Evolutionary conservation across 2,797 vertebrate species (phyloP), one percentile per base, ranked within the genome.

Genomic region (Premnoplex brunnescens): DNA sequence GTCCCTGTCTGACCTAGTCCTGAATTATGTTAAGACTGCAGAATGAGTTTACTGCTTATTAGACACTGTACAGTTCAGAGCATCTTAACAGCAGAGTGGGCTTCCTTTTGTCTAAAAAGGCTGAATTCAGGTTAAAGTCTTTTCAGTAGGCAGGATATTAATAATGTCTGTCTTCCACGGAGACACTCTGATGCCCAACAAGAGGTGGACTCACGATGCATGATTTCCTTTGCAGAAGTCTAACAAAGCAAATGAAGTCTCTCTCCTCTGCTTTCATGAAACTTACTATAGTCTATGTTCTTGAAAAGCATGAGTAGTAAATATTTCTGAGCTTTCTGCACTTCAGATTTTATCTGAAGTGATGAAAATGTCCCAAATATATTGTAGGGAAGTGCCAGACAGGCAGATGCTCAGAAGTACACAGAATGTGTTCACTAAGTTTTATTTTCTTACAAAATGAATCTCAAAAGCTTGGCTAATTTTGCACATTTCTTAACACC

Each of bases 361-460:
- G 59, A 85, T 76, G 41, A 91, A 96, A 91, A 89, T n/a, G 36
- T 69, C 91, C 91, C 71, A 92, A 91, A 87, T 82, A 37, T 82
- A 92, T 89, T 93, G 64, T 80, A 28, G 19, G 52, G 49, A 95
- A 79, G 59, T 79, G 84, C 63, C 71, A 92, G 89, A 93, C 77
- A 91, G 64, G 49, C 80, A 95, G 93, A 91, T 72, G 56, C 64
- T 90, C 3, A 2, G 30, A 93, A 89, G 21, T 77, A 85, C 52
- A 88, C 48, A 71, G 56, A 91, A 88, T 77, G 60, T 79, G 49
- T 88, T 94, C 75, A 64, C 39, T 20, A 79, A 85, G 56, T 89
- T 85, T 87, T 92, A 34, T 94, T 93, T 95, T 87, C 32, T 78
- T 34, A 66, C 36, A 67, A 81, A 94, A 73, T 41, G 14, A 85